Conservation (phyloP, 2,113 vertebrate genomes). For the Brachypteracias leptosomus region DNA sequence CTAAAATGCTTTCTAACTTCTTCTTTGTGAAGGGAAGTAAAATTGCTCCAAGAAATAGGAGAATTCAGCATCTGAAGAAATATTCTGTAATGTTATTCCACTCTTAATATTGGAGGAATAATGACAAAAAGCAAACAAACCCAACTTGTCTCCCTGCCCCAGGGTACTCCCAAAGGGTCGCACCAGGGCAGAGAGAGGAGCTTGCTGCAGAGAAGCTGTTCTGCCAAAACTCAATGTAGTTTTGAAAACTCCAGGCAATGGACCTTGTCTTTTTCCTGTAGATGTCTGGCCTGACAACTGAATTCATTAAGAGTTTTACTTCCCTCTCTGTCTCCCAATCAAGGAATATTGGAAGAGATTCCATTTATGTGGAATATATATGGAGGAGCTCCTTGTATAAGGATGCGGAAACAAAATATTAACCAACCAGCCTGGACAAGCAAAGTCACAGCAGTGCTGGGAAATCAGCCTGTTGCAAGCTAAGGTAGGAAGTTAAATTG, state of each 20-base stretch:
- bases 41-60: neutral
- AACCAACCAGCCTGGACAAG: accelerated
- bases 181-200: neutral
- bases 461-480: neutral
- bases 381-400: neutral
- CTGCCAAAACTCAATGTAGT: neutral
- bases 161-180: neutral
- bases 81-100: neutral
- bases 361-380: neutral
- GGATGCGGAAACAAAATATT: neutral
- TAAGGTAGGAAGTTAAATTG: neutral
- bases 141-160: accelerated
- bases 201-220: neutral
- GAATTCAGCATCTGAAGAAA: neutral
- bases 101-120: neutral
- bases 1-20: neutral
- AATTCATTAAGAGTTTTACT: neutral
- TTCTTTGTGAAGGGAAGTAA: neutral
- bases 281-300: neutral
- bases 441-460: neutral
- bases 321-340: neutral
- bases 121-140: neutral
- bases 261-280: neutral
- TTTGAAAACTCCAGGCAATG: neutral
- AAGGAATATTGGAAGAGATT: neutral